Evolutionary conservation across 2,888 invertebrate genomes (phyloP).

Genomic region (Seira musarum): DNA sequence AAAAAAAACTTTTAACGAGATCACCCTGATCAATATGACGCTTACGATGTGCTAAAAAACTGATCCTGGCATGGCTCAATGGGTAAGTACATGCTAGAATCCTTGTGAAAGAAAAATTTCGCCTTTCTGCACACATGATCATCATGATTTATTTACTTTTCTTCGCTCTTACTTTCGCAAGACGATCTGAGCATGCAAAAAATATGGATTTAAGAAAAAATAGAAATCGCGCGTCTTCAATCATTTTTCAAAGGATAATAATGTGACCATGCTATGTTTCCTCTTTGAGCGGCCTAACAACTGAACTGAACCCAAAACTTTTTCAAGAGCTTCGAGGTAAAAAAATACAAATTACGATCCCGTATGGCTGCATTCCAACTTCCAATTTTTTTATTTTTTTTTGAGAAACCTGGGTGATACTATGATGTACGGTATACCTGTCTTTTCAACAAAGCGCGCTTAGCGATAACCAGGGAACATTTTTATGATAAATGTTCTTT

Average conservation of each 20-base stretch:
- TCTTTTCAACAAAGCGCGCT: neutral
- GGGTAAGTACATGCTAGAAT: neutral
- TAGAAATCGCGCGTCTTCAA: conserved; percentile 22
- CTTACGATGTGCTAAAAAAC: conserved; percentile 37
- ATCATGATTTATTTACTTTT: conserved; percentile 43
- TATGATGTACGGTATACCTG: too few relatives aligned
- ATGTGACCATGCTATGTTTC: too few relatives aligned
- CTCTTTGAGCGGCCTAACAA: too few relatives aligned
- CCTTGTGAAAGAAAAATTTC: too few relatives aligned
- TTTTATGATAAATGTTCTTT: too few relatives aligned
- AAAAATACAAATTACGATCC: too few relatives aligned
- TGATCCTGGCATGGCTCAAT: conserved; percentile 30
- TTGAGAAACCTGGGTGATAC: neutral
- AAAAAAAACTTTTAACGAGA: too few relatives aligned
- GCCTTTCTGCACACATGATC: too few relatives aligned
- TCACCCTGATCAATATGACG: too few relatives aligned
- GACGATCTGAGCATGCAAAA: conserved; percentile 15
- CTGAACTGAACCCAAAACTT: too few relatives aligned
- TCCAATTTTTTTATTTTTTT: conserved; percentile 28
- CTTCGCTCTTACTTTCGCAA: neutral
- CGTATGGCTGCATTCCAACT: conserved; percentile 30
- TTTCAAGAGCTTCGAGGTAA: too few relatives aligned
- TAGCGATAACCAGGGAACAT: neutral
- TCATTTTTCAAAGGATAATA: conserved; percentile 37
- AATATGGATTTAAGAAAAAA: too few relatives aligned